These are phyloP conservation scores for Papilio aristodemus DNA, from an alignment of 1,140 invertebrate genomes.

Conservation along the genomic window DNA sequence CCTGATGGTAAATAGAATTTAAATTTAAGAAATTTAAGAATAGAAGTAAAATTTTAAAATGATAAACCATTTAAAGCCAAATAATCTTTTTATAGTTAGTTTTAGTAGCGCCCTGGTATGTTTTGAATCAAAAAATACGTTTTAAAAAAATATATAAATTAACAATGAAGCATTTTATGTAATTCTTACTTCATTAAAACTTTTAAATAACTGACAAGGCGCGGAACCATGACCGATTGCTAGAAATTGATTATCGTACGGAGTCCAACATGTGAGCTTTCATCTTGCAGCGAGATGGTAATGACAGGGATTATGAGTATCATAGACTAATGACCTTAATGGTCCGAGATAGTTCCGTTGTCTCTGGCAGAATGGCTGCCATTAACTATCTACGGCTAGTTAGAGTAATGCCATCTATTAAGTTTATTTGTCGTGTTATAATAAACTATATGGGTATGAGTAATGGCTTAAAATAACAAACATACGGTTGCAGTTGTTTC, in stretches of 20 bases:
- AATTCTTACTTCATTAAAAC: not conserved
- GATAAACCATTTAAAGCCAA: too few relatives aligned
- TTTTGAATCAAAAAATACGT: too few relatives aligned
- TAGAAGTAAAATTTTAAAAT: too few relatives aligned
- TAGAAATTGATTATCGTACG: conserved; percentile 18
- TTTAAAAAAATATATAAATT: too few relatives aligned
- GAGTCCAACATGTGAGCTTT: conserved; percentile 8
- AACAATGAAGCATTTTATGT: not conserved
- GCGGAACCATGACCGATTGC: conserved; percentile 1
- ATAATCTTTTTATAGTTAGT: too few relatives aligned
- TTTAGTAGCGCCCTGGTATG: too few relatives aligned
- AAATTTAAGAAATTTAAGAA: too few relatives aligned
- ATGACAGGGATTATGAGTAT: conserved; percentile 9
- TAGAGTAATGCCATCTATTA: not conserved
- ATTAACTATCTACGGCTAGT: conserved; percentile 11
- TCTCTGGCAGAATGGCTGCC: conserved; percentile 12
- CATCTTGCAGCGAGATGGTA: conserved; percentile 5
- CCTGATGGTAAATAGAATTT: too few relatives aligned
- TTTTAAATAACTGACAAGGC: not conserved
- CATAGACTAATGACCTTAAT: conserved; percentile 16
- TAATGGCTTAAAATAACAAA: too few relatives aligned
- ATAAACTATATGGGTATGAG: too few relatives aligned
- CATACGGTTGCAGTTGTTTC: too few relatives aligned
- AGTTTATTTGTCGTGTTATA: too few relatives aligned
- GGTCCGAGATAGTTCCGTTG: conserved; percentile 10